phyloP scores from a whole-genome alignment of 53 echinoderm and acorn worm species.

The Apostichopus leukothele region DNA sequence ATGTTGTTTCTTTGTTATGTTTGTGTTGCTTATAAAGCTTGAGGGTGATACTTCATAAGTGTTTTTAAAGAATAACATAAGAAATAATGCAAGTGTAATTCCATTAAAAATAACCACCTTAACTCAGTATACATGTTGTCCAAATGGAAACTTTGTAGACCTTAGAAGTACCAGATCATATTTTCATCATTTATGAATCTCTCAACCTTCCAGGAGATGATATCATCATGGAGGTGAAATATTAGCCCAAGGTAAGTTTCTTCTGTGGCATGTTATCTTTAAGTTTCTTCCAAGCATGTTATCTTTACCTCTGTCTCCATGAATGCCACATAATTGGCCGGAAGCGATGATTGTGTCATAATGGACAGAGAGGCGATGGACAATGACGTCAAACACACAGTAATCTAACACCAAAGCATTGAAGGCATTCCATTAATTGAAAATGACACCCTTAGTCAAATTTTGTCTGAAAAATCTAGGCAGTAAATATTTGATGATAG shows the following conservation, averaged over 20 bases:
- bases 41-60: too few species aligned
- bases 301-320: not conserved
- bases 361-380: not conserved
- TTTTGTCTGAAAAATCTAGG: not conserved
- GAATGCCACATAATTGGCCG: slow-evolving; percentile 11
- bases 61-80: too few species aligned
- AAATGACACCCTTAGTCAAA: not conserved
- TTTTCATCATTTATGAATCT: too few species aligned
- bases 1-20: too few species aligned
- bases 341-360: slow-evolving; percentile 2
- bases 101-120: too few species aligned
- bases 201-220: too few species aligned
- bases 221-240: not conserved
- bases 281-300: not conserved
- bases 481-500: not conserved
- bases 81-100: too few species aligned
- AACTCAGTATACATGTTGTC: too few species aligned
- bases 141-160: too few species aligned
- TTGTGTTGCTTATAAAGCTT: too few species aligned
- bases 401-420: not conserved
- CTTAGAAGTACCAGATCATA: too few species aligned
- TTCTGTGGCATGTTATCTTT: not conserved
- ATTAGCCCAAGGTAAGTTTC: not conserved
- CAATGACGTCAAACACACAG: slow-evolving; percentile 2
- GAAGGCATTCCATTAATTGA: slow-evolving; percentile 11